These are phyloP conservation scores for Dicerorhinus sumatrensis DNA, from an alignment of 2,113 vertebrate genomes.

Conservation along the genomic window DNA sequence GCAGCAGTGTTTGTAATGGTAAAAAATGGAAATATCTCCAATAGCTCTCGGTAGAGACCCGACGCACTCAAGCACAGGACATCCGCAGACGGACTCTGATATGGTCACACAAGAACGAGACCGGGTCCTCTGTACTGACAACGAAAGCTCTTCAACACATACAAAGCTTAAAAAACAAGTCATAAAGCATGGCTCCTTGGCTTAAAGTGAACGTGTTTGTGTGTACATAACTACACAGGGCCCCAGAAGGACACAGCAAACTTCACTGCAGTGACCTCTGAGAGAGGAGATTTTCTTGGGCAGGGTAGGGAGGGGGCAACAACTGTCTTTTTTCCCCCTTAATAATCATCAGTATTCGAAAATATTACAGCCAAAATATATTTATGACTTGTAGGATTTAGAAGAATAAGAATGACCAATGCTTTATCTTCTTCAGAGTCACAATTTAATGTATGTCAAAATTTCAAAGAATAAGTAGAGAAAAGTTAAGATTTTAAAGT, in stretches of 20 bases:
- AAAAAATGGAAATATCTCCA: not conserved
- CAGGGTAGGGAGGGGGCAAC: accelerated
- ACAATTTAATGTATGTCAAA: not conserved
- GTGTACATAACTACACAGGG: not conserved
- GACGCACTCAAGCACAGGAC: no score
- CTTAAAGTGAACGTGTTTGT: not conserved
- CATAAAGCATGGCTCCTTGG: accelerated
- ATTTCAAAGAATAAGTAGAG: not conserved
- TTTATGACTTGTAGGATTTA: not conserved
- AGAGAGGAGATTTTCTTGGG: not conserved
- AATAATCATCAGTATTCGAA: not conserved
- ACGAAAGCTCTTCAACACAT: not conserved
- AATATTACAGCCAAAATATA: not conserved
- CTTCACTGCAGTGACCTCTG: no score
- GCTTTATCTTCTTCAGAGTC: not conserved
- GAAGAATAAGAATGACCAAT: not conserved
- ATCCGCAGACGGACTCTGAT: not conserved
- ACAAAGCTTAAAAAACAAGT: no score
- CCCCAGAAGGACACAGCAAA: not conserved
- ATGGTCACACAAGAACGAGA: not conserved
- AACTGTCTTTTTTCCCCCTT: not conserved
- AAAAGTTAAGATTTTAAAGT: not conserved
- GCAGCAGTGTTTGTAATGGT: accelerated
- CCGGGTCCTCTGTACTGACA: no score
- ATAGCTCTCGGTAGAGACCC: accelerated